A percentile compares a stretch with the other conserved stretches of the same genome.
Evolutionary conservation across 37 sponge, comb jelly and placozoan genomes (phyloP).

Genomic region (Axinella damicornis): DNA sequence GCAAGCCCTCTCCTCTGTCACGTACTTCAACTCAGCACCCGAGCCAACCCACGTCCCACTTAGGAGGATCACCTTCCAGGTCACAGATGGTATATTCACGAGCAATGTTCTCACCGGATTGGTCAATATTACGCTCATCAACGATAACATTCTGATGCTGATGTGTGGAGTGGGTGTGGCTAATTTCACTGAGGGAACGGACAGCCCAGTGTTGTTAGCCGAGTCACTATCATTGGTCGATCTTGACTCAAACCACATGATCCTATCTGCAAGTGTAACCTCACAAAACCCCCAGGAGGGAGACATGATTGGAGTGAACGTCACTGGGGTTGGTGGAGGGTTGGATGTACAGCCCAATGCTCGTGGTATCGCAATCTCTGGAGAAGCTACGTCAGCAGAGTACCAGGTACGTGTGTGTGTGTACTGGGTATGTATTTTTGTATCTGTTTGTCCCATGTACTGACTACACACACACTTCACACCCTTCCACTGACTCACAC

Average conservation of each 20-base stretch:
- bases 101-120: constrained; percentile 36
- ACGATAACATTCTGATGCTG: constrained; percentile 44
- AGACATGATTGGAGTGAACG: constrained; percentile 17
- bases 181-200: constrained; percentile 43
- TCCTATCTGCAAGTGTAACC: constrained; percentile 22
- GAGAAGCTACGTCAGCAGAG: constrained; percentile 14
- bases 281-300: constrained; percentile 26
- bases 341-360: not conserved
- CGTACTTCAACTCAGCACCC: constrained; percentile 49
- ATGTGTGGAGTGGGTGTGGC: constrained; percentile 30
- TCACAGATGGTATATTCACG: constrained; percentile 58
- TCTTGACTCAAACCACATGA: constrained; percentile 49
- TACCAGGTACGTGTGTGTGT: constrained; percentile 41
- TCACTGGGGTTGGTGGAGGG: not conserved
- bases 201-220: constrained; percentile 18
- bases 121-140: constrained; percentile 20
- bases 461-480: no score
- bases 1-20: constrained; percentile 29
- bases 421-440: not conserved
- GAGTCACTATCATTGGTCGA: constrained; percentile 25
- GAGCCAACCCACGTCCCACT: constrained; percentile 41
- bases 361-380: constrained; percentile 8
- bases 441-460: no score
- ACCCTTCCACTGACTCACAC: no score
- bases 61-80: constrained; percentile 26